Percentiles rank a stretch among this genome's conserved stretches.
phyloP scores from a whole-genome alignment of 2,113 vertebrate genomes.

The Pavo muticus region DNA sequence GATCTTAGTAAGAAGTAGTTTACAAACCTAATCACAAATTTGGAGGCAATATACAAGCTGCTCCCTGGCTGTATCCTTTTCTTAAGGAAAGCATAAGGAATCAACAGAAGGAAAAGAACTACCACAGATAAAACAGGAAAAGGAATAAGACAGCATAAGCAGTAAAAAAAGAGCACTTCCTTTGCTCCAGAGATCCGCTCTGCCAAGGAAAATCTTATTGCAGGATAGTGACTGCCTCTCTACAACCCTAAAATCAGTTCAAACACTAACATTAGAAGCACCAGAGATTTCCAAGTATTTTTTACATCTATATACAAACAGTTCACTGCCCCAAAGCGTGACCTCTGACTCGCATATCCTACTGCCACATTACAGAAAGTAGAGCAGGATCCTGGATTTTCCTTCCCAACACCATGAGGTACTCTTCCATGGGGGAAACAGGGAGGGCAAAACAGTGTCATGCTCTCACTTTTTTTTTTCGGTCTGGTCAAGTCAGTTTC shows the following conservation, averaged over 20 bases:
- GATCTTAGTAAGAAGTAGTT: background rate
- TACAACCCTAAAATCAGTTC: background rate
- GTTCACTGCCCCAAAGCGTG: rapidly evolving
- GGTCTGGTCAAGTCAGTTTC: background rate
- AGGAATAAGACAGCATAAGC: background rate
- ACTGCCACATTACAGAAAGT: background rate
- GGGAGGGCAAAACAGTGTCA: background rate
- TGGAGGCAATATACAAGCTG: background rate
- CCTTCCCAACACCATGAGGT: background rate
- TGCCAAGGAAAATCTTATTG: background rate
- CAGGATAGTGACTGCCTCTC: background rate
- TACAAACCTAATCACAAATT: background rate
- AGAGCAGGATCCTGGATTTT: background rate
- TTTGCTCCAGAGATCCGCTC: background rate
- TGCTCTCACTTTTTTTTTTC: background rate
- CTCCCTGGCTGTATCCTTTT: background rate
- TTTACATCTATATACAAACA: background rate
- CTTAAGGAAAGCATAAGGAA: background rate
- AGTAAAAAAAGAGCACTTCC: background rate
- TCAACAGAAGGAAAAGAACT: background rate
- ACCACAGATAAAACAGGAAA: background rate
- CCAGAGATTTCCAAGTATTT: background rate
- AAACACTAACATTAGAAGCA: background rate
- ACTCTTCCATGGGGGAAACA: rapidly evolving
- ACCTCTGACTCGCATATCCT: background rate